Base-by-base conservation (phyloP, 1,140 invertebrate genomes). In the Plutomurus gul region DNA sequence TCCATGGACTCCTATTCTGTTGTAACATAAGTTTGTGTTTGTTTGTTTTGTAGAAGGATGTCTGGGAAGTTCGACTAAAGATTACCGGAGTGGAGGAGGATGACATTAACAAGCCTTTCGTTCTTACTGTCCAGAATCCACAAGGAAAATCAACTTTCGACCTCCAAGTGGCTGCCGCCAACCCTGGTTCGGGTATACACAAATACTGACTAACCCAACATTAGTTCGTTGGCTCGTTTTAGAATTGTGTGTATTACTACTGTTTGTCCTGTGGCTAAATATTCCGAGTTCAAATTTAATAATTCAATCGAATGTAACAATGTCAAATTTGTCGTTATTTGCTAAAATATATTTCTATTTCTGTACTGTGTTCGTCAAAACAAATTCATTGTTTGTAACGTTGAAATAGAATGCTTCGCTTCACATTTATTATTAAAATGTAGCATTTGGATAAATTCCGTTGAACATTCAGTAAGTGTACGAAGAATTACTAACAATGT, bases 21-120 rank as follows among this genome's bases (percentile, higher is more conserved):
- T n/a, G n/a, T n/a, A n/a, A 43, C 40, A 43, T 43, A n/a, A 43
- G 40, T 60, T 60, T 78, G 13, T 73, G 76, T 74, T 51, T 65
- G 39, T 4, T 7, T 51, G 77, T 49, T 3, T 65, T 65, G 1
- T 40, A 82, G 77, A 27, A 16, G 40, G 76, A 78, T 30, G 33
- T 78, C 11, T 82, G 27, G 13, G 71, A 80, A 56, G n/a, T 13
- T 25, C 49, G 51, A 27, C 56, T 80, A 16, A 49, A 33, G 27
- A 83, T 83, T 49, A 43, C 25, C 8, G 56, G 39, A 3, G 73
- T 82, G 3, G 76, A 80, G 33, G 82, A 83, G 37, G 81, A 80
- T 37, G 82, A 82, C 46, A 37, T 83, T 20, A 78, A 76, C 25
- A 73, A 75, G 30, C 27, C 22, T n/a, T 82, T 73, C 79, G 65